Percentiles rank a stretch among this genome's conserved stretches.
These are phyloP conservation scores for Lepidocolaptes lacrymiger DNA, from an alignment of 2,797 vertebrate genomes.

Conservation along the genomic window DNA sequence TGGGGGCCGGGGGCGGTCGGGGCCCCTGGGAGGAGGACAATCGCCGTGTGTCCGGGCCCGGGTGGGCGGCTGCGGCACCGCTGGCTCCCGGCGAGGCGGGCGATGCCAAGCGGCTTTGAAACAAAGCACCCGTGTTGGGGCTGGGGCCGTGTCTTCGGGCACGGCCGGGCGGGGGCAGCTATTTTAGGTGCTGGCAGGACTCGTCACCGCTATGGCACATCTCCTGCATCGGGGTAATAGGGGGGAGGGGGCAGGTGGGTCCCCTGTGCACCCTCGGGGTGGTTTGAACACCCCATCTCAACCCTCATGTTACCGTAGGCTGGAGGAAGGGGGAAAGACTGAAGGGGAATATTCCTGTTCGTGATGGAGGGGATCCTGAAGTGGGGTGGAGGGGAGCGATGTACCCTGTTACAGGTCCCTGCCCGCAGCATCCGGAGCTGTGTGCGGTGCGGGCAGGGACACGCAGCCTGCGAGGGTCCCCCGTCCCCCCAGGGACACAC, in stretches of 20 bases:
- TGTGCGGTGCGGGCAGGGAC: background rate
- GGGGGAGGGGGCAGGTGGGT: no score
- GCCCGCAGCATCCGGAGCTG: background rate
- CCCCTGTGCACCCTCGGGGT: background rate
- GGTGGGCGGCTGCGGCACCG: constrained; percentile 68
- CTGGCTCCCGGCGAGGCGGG: constrained; percentile 26
- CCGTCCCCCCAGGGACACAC: background rate
- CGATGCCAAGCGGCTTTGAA: constrained; percentile 57
- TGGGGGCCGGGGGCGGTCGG: background rate
- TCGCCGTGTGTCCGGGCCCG: background rate
- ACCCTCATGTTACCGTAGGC: background rate
- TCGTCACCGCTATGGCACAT: background rate
- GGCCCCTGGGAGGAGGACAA: constrained; percentile 16
- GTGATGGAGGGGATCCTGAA: background rate
- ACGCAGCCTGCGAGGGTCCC: background rate
- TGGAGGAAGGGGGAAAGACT: background rate
- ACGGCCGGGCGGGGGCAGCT: background rate
- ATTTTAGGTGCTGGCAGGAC: constrained; percentile 45
- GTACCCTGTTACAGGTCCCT: background rate
- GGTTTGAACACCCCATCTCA: background rate
- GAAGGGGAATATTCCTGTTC: background rate
- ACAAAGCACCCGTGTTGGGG: constrained; percentile 61
- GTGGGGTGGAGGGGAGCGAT: background rate
- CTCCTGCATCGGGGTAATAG: background rate
- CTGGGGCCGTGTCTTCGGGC: constrained; percentile 14